A percentile compares a stretch with the other conserved stretches of the same genome.
phyloP scores from a whole-genome alignment of 2,888 invertebrate species.

The Ptychoptera contaminata region DNA sequence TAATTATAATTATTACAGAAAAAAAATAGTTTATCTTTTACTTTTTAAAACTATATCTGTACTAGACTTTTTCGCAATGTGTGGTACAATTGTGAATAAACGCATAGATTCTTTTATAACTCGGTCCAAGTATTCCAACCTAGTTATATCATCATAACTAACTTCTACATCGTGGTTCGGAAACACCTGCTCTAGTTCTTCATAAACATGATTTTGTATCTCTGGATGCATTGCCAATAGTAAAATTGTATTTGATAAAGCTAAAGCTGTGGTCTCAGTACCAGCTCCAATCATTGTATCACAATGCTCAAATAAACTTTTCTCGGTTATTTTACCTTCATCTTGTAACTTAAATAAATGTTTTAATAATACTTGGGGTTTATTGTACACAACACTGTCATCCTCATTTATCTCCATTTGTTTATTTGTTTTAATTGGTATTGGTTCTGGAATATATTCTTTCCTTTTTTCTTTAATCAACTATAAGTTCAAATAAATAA shows the following conservation, averaged over 20 bases:
- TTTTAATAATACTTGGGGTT: not conserved
- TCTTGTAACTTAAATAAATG: not conserved
- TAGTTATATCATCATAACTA: slow-evolving; percentile 1
- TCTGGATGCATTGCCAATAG: slow-evolving; percentile 17
- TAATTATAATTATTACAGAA: not conserved
- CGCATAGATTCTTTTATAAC: slow-evolving; percentile 4
- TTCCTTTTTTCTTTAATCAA: not conserved
- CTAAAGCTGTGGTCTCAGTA: slow-evolving; percentile 15
- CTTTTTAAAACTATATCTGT: not conserved
- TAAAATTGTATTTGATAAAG: slow-evolving; percentile 12
- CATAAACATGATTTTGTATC: slow-evolving; percentile 15
- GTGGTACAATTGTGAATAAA: slow-evolving; percentile 2
- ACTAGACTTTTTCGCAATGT: not conserved
- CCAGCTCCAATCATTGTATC: not conserved
- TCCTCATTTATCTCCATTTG: not conserved
- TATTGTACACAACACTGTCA: not conserved
- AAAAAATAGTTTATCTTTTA: not conserved
- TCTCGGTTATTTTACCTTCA: not conserved
- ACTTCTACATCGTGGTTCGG: slow-evolving; percentile 5
- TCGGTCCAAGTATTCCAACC: slow-evolving; percentile 3
- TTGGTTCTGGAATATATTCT: not conserved
- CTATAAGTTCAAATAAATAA: not conserved
- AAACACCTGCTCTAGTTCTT: slow-evolving; percentile 12
- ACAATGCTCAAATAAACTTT: not conserved
- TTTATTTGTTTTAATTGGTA: not conserved